Base-by-base conservation (phyloP, 2,797 vertebrate species). In the Cygnus olor region DNA sequence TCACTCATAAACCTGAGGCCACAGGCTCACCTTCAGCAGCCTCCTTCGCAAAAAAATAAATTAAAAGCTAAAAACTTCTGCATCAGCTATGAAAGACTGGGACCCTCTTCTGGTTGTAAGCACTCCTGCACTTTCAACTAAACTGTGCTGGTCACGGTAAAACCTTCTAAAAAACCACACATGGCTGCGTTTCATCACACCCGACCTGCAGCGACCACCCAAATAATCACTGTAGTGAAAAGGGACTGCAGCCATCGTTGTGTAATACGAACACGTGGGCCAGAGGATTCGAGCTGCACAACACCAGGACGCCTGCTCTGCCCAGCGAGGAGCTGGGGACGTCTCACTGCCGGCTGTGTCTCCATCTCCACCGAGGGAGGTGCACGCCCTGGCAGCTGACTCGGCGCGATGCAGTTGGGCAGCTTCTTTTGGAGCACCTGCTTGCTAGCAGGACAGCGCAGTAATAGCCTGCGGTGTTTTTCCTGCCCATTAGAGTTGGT, bases 1-100 rank as follows among this genome's bases (percentile, higher is more conserved):
- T 91, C 45, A 3, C 54, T 90, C 85, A n/a, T 10, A 81, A 76
- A 88, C 36, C 82, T 70, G 91, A 66, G 60, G 78, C 89, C 78
- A 70, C 54, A n/a, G 66, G 51, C 83, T 91, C 80, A 90, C 53
- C 64, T 89, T 88, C 71, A 40, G 68, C 89, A 87, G 80, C 85
- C 40, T 74, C 47, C 66, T 42, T 18, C 69, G 42, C 81, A 49
- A 70, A 91, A 44, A 65, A 36, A 49, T 14, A 25, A 49, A 49
- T 49, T 49, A 49, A 49, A 49, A 49, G 24, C 47, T 25, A 49
- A 49, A 64, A 10, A 19, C 28, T 78, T 40, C 85, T 74, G 64
- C 70, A 36, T 1, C 9, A 60, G 58, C 71, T 58, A 18, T 4
- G 0, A 12, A 42, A 76, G 12, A 34, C 20, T 4, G 32, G 28